A percentile compares a stretch with the other conserved stretches of the same genome.
phyloP scores from a whole-genome alignment of 1,140 invertebrate genomes.

The Penaeus vannamei region DNA sequence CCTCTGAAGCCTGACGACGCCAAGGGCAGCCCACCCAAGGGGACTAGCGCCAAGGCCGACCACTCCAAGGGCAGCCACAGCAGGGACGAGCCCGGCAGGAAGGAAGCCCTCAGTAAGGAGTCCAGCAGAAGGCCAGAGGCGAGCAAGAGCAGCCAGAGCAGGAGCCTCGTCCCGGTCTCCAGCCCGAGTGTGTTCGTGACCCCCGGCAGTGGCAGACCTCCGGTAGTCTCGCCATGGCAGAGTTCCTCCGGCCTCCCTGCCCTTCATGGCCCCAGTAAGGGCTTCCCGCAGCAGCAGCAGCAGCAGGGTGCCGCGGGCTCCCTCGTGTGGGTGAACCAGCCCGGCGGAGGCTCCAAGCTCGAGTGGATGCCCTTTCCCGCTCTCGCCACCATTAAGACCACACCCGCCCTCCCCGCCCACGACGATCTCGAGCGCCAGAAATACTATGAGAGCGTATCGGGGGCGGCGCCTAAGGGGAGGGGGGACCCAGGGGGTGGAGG shows the following conservation, averaged over 20 bases:
- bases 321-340: conserved; percentile 67
- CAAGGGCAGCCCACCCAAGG: too few species aligned
- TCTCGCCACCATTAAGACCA: conserved; percentile 62
- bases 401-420: conserved; percentile 55
- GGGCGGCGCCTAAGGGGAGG: conserved; percentile 25
- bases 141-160: too few species aligned
- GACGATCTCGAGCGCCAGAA: conserved; percentile 5
- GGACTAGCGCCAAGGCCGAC: too few species aligned
- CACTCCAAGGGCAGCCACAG: too few species aligned
- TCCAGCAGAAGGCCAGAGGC: too few species aligned
- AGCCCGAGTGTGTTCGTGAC: neutral
- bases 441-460: conserved; percentile 23
- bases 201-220: neutral
- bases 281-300: neutral
- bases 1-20: too few species aligned
- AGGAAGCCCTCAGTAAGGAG: too few species aligned
- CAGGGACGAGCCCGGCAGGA: too few species aligned
- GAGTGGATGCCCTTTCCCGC: conserved; percentile 67
- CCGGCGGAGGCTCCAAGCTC: conserved; percentile 66
- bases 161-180: neutral
- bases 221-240: conserved; percentile 8
- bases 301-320: conserved; percentile 32
- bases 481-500: conserved; percentile 36
- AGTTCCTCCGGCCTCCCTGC: neutral
- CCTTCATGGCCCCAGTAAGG: too few species aligned